Percentiles rank a stretch among this genome's conserved stretches.
These are phyloP conservation scores for Ametastegia equiseti DNA, from an alignment of 2,888 invertebrate genomes.

Conservation along the genomic window DNA sequence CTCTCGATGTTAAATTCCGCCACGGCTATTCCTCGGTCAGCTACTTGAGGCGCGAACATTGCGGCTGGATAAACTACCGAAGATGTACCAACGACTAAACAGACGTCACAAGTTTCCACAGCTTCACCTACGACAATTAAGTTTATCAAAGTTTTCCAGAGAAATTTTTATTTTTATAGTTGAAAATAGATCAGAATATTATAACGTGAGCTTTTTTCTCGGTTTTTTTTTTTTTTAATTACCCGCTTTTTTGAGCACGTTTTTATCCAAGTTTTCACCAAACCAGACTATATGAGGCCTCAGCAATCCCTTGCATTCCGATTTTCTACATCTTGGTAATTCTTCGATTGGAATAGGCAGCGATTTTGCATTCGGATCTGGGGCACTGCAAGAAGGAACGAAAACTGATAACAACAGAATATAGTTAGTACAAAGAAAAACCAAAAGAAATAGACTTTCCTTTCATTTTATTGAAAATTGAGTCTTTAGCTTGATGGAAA, in stretches of 20 bases:
- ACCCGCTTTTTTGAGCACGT: constrained; percentile 82
- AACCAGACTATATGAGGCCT: constrained; percentile 94
- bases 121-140: constrained; percentile 76
- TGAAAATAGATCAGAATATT: constrained; percentile 29
- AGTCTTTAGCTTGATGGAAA: no score
- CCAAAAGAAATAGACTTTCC: background rate
- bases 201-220: background rate
- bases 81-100: constrained; percentile 91
- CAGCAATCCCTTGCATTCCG: constrained; percentile 82
- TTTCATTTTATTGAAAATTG: background rate
- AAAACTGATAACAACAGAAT: constrained; percentile 67
- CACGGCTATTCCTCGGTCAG: constrained; percentile 84
- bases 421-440: background rate
- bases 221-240: constrained; percentile 59
- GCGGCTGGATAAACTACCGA: constrained; percentile 93
- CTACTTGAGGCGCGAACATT: constrained; percentile 89
- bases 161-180: constrained; percentile 14
- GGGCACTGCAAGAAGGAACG: constrained; percentile 79
- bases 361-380: constrained; percentile 78
- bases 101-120: constrained; percentile 85
- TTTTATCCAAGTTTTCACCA: constrained; percentile 85
- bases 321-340: constrained; percentile 84
- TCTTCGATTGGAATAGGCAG: constrained; percentile 81
- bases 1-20: constrained; percentile 85
- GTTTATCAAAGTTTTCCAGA: no score